Percentiles rank a stretch among this genome's conserved stretches.
Evolutionary conservation across 2,797 vertebrate genomes (phyloP).

Genomic region (Schizopygopsis pylzovi): DNA sequence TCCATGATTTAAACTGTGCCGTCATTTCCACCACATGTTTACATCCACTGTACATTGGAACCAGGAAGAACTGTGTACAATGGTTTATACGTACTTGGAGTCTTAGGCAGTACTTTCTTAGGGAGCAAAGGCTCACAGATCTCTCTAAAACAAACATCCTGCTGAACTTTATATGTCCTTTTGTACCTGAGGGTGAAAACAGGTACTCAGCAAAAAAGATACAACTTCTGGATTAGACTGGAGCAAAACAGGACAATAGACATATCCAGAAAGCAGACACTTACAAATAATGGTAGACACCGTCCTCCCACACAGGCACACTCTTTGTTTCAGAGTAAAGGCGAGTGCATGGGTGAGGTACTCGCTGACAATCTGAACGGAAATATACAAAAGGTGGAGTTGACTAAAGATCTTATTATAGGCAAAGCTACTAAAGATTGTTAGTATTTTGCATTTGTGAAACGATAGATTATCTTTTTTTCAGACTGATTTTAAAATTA

Average conservation of each 20-base stretch:
- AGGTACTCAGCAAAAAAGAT: not conserved
- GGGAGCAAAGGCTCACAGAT: slow-evolving; percentile 81
- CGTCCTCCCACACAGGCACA: slow-evolving; percentile 91
- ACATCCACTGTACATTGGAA: not conserved
- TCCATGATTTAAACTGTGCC: not conserved
- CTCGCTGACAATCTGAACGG: slow-evolving; percentile 86
- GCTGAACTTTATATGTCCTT: slow-evolving; percentile 89
- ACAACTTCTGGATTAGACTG: not conserved
- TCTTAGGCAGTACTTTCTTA: slow-evolving; percentile 62
- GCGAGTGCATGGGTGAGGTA: slow-evolving; percentile 90
- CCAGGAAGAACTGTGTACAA: not conserved
- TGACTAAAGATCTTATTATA: not conserved
- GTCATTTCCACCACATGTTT: not conserved
- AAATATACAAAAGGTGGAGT: not conserved
- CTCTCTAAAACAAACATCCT: slow-evolving; percentile 92
- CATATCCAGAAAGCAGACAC: slow-evolving; percentile 63
- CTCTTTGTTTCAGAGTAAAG: slow-evolving; percentile 95
- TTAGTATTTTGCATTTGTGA: not conserved
- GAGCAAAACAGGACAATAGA: not conserved
- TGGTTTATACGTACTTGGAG: slow-evolving; percentile 76
- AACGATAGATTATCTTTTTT: not conserved
- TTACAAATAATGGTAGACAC: slow-evolving; percentile 93
- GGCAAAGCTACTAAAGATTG: not conserved
- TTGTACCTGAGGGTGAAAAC: slow-evolving; percentile 84
- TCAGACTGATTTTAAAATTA: not conserved